Conservation (phyloP, 1,140 invertebrate genomes). For the Drosophila lowei region DNA sequence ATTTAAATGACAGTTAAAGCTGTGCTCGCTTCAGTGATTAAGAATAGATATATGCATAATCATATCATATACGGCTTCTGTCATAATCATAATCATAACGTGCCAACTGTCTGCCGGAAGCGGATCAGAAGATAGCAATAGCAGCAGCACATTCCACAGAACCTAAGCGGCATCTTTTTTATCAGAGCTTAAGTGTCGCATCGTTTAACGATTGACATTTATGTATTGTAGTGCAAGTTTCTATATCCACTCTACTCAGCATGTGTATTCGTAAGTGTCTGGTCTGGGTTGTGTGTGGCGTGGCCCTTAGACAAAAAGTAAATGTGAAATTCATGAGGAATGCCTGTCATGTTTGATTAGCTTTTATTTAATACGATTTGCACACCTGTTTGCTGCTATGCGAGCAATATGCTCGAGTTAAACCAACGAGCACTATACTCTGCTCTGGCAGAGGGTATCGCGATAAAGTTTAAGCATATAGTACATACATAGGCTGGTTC, state of each 20-base stretch:
- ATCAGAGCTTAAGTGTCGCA: slow-evolving; percentile 19
- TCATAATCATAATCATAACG: slow-evolving; percentile 50
- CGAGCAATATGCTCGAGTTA: slow-evolving; percentile 56
- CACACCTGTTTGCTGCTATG: slow-evolving; percentile 72
- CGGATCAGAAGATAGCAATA: neutral
- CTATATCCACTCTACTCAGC: too few species aligned
- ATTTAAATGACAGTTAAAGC: slow-evolving; percentile 75
- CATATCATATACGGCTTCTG: slow-evolving; percentile 32
- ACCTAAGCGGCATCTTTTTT: slow-evolving; percentile 26
- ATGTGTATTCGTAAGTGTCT: slow-evolving; percentile 9
- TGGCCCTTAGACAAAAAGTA: slow-evolving; percentile 25
- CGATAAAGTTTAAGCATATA: too few species aligned
- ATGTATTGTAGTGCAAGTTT: neutral
- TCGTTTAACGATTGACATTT: slow-evolving; percentile 54
- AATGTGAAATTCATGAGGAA: slow-evolving; percentile 49
- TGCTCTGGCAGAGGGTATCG: slow-evolving; percentile 3
- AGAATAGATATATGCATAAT: slow-evolving; percentile 69
- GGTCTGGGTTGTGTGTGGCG: slow-evolving; percentile 5
- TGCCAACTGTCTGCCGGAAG: slow-evolving; percentile 62
- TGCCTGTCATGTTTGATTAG: slow-evolving; percentile 44
- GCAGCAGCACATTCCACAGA: slow-evolving; percentile 33
- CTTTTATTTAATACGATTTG: slow-evolving; percentile 73
- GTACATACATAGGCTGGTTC: too few species aligned
- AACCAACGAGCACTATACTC: slow-evolving; percentile 25
- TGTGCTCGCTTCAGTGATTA: slow-evolving; percentile 58